These are phyloP conservation scores for Lineus longissimus DNA, from an alignment of 1,140 invertebrate genomes.

Conservation along the genomic window DNA sequence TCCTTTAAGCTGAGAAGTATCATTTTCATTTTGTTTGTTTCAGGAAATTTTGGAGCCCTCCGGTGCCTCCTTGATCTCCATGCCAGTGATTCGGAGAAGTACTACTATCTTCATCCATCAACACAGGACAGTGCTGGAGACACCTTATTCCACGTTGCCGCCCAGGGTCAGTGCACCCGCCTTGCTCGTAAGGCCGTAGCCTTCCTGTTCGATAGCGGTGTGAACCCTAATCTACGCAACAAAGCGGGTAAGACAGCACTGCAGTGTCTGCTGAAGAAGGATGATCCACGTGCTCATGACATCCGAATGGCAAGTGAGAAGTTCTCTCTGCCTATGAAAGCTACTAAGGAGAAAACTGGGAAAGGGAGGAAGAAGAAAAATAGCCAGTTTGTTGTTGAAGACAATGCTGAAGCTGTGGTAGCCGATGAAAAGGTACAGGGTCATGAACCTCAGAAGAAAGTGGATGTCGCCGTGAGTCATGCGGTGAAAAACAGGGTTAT, in stretches of 20 bases:
- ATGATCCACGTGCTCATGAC: conserved; percentile 3
- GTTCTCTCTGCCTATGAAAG: neutral
- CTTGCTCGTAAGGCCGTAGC: conserved; percentile 9
- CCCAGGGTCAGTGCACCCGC: neutral
- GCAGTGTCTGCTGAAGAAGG: conserved; percentile 8
- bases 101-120: neutral
- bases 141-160: conserved; percentile 13
- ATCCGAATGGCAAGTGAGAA: conserved; percentile 2
- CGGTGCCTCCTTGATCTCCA: neutral
- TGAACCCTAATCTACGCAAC: conserved; percentile 13
- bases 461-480: neutral
- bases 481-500: neutral
- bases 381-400: neutral
- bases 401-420: neutral
- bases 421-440: neutral
- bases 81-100: neutral
- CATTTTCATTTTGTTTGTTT: no score
- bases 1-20: no score
- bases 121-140: conserved; percentile 8
- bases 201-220: neutral
- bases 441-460: neutral
- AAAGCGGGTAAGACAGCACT: conserved; percentile 4
- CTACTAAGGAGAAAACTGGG: neutral
- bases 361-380: neutral
- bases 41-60: conserved; percentile 1